These are phyloP conservation scores for fruit fly (Drosophila melanogaster) DNA, from an alignment of 1,140 invertebrate genomes.

Conservation along the genomic window DNA sequence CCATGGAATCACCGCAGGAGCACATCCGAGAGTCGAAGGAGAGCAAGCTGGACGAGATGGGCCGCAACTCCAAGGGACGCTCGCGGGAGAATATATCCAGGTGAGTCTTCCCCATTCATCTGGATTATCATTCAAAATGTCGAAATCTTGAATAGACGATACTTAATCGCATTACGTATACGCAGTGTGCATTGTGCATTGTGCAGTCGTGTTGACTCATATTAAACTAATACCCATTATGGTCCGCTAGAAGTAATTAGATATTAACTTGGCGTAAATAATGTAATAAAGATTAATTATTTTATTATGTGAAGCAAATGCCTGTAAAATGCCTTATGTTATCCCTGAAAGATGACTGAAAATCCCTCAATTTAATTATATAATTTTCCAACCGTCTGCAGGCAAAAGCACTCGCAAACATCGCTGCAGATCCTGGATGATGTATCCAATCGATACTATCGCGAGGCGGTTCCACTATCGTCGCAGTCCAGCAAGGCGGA, in stretches of 20 bases:
- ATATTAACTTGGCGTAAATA: too few relatives aligned
- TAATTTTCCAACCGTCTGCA: slow-evolving; percentile 14
- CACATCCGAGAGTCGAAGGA: slow-evolving; percentile 92
- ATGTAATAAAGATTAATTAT: too few relatives aligned
- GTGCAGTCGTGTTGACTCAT: too few relatives aligned
- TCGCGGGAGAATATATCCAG: slow-evolving; percentile 83
- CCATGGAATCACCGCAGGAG: slow-evolving; percentile 86
- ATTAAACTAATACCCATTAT: too few relatives aligned
- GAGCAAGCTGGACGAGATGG: slow-evolving; percentile 89
- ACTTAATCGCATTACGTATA: slow-evolving; percentile 9
- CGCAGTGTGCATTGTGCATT: slow-evolving; percentile 7
- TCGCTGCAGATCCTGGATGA: slow-evolving; percentile 83
- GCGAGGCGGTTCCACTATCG: slow-evolving; percentile 73
- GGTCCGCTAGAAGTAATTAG: too few relatives aligned
- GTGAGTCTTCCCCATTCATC: slow-evolving; percentile 48
- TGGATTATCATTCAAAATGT: too few relatives aligned
- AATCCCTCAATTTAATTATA: not conserved
- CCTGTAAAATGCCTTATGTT: not conserved
- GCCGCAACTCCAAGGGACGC: slow-evolving; percentile 85
- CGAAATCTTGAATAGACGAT: not conserved
- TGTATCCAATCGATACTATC: slow-evolving; percentile 79
- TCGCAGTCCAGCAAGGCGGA: slow-evolving; percentile 67
- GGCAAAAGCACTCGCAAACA: slow-evolving; percentile 81
- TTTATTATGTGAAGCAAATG: too few relatives aligned
- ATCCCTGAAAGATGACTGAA: not conserved